Conservation (phyloP, 2,888 invertebrate genomes). For the Callinectes sapidus region DNA sequence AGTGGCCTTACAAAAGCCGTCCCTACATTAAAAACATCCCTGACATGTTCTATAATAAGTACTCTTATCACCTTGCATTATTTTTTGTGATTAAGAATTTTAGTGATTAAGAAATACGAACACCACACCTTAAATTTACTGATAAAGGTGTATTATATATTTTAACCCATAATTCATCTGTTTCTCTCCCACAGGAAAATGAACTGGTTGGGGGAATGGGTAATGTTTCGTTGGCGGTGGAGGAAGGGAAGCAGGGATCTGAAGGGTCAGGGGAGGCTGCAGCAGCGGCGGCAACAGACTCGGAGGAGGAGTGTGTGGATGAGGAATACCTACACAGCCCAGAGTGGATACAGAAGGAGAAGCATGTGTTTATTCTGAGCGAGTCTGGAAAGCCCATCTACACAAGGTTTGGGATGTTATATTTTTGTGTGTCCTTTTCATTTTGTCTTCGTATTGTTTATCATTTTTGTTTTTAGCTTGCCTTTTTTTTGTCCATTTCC, state of each 20-base stretch:
- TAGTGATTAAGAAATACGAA: no score
- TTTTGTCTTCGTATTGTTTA: background rate
- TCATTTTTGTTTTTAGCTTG: background rate
- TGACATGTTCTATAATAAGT: no score
- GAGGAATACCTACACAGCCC: conserved; percentile 74
- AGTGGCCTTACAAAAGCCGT: no score
- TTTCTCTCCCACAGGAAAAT: conserved; percentile 40
- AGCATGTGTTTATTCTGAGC: conserved; percentile 95
- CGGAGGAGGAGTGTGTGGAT: conserved; percentile 48
- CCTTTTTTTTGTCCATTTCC: background rate
- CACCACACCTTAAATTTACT: no score
- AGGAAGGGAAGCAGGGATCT: conserved; percentile 45
- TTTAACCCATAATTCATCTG: no score
- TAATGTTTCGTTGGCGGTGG: conserved; percentile 45
- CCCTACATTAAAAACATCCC: no score
- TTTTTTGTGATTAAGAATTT: no score
- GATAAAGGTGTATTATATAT: background rate
- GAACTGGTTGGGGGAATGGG: conserved; percentile 51
- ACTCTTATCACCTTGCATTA: no score
- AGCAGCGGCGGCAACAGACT: background rate
- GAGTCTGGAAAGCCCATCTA: conserved; percentile 98
- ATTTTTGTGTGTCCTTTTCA: background rate
- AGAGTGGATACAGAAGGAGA: conserved; percentile 87
- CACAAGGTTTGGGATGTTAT: conserved; percentile 81
- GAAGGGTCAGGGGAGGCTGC: conserved; percentile 47